phyloP scores from a whole-genome alignment of 2,113 vertebrate species.

The Hyaena hyaena region DNA sequence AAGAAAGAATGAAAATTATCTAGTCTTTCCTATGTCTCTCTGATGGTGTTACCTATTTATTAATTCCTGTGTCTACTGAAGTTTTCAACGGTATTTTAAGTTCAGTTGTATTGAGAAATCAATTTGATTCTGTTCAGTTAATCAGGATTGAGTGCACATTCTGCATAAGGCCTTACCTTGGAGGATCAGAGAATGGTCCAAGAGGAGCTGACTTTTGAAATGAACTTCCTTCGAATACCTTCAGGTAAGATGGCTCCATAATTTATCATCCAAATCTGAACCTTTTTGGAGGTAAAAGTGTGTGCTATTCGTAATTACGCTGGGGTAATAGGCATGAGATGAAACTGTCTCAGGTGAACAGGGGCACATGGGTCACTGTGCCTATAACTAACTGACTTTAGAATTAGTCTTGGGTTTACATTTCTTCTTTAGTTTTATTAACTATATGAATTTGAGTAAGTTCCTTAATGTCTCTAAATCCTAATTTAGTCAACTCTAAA shows the following conservation, averaged over 20 bases:
- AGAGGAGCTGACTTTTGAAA: background rate
- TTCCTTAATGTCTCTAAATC: background rate
- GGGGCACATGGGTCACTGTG: background rate
- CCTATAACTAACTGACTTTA: background rate
- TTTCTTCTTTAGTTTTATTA: background rate
- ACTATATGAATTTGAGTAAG: background rate
- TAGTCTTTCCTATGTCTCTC: background rate
- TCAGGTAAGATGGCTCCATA: background rate
- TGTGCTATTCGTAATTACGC: background rate
- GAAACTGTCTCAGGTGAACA: background rate
- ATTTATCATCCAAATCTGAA: background rate
- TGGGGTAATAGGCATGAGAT: background rate
- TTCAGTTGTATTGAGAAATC: background rate
- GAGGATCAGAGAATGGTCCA: background rate
- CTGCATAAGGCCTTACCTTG: background rate
- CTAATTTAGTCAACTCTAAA: background rate
- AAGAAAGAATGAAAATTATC: background rate
- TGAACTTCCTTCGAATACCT: background rate
- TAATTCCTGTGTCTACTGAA: background rate
- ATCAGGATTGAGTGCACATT: background rate
- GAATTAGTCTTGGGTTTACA: background rate
- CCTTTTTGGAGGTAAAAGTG: background rate
- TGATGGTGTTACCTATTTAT: background rate
- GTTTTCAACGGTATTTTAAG: background rate
- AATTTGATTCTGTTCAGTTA: constrained; percentile 3